A percentile compares a stretch with the other conserved stretches of the same genome.
phyloP scores from a whole-genome alignment of 2,888 invertebrate genomes.

The Gandaritis pyraliata region DNA sequence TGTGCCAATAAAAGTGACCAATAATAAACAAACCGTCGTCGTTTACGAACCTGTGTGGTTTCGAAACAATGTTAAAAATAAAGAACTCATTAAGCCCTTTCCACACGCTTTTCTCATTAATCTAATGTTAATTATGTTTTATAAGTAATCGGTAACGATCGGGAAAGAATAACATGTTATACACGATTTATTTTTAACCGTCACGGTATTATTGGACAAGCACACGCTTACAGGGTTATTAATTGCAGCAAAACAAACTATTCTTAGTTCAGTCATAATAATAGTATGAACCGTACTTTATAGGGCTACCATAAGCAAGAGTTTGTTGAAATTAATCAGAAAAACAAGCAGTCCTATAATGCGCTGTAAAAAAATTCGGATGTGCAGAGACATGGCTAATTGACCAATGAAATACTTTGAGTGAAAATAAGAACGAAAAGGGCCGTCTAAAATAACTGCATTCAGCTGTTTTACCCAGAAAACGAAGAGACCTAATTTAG shows the following conservation, averaged over 20 bases:
- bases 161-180: slow-evolving; percentile 35
- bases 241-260: no score
- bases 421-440: not conserved
- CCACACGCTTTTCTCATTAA: slow-evolving; percentile 47
- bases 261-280: no score
- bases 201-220: not conserved
- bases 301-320: no score
- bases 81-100: slow-evolving; percentile 50
- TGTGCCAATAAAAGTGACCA: slow-evolving; percentile 61
- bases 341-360: no score
- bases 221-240: no score
- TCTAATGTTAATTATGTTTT: slow-evolving; percentile 46
- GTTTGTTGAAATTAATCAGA: no score
- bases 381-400: not conserved
- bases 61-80: slow-evolving; percentile 61
- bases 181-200: slow-evolving; percentile 49
- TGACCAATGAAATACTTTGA: not conserved
- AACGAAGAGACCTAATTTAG: slow-evolving; percentile 17
- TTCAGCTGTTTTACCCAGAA: slow-evolving; percentile 14
- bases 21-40: slow-evolving; percentile 53
- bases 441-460: slow-evolving; percentile 1
- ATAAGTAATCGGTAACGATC: slow-evolving; percentile 39
- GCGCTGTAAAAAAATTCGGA: no score
- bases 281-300: no score
- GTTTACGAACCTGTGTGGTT: slow-evolving; percentile 56